phyloP scores from a whole-genome alignment of 2,888 invertebrate species.

The Stenodera caucasica region DNA sequence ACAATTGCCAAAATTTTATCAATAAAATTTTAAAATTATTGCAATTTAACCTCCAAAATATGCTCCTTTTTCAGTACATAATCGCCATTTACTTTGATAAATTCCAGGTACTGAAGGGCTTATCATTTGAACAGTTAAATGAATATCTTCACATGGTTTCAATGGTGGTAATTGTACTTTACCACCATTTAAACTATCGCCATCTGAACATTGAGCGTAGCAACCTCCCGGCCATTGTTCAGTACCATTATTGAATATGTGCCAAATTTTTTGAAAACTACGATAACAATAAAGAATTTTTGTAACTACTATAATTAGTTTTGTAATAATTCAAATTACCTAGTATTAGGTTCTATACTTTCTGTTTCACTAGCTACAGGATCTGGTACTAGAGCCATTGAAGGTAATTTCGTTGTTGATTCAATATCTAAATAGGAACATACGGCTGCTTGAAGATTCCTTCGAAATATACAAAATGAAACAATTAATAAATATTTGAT shows the following conservation, averaged over 20 bases:
- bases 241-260: constrained; percentile 82
- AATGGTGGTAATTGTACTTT: constrained; percentile 70
- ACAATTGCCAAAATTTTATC: no score
- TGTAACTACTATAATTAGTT: no score
- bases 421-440: constrained; percentile 93
- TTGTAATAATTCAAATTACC: constrained; percentile 51
- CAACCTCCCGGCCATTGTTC: constrained; percentile 88
- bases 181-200: constrained; percentile 62
- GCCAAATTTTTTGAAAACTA: constrained; percentile 87
- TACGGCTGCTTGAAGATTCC: constrained; percentile 96
- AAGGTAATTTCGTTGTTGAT: constrained; percentile 71
- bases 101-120: constrained; percentile 76
- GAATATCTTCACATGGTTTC: constrained; percentile 74
- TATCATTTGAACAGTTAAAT: constrained; percentile 76
- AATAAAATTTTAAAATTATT: background rate
- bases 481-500: constrained; percentile 11
- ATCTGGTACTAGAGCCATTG: constrained; percentile 75
- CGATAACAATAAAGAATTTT: no score
- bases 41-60: constrained; percentile 84
- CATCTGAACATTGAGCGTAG: constrained; percentile 70
- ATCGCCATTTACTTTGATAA: constrained; percentile 86
- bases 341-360: constrained; percentile 69
- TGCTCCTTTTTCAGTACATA: constrained; percentile 83
- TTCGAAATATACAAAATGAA: constrained; percentile 55
- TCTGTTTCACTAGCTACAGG: constrained; percentile 78